A percentile compares a stretch with the other conserved stretches of the same genome.
Evolutionary conservation across 2,888 invertebrate species (phyloP).

Genomic region (Dasypolia templi): DNA sequence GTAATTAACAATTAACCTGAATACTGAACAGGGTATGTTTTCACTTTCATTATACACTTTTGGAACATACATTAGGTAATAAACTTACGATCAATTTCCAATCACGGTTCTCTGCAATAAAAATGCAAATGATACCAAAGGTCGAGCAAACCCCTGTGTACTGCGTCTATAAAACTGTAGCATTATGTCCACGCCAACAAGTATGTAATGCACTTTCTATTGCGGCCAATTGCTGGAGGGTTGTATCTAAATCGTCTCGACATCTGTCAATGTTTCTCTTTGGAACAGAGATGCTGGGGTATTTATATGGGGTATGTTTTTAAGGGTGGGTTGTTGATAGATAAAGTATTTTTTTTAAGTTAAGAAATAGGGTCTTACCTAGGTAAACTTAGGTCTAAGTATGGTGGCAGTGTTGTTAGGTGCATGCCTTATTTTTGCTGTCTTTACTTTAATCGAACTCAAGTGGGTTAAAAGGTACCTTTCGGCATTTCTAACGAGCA

Average conservation of each 20-base stretch:
- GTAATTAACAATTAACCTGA: too few relatives aligned
- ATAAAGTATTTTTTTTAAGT: too few relatives aligned
- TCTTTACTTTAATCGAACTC: not conserved
- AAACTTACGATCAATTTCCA: constrained; percentile 59
- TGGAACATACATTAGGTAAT: not conserved
- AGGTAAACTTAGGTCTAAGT: not conserved
- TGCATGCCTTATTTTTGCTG: not conserved
- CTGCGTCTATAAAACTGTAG: constrained; percentile 52
- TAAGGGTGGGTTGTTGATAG: not conserved
- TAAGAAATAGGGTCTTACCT: not conserved
- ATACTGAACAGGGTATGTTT: not conserved
- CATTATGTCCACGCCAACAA: constrained; percentile 53
- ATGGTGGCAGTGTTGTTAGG: too few relatives aligned
- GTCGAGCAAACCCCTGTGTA: constrained; percentile 41
- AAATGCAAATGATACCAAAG: constrained; percentile 63
- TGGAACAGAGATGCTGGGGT: not conserved
- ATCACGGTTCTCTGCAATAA: constrained; percentile 58
- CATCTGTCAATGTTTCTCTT: constrained; percentile 70
- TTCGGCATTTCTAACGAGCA: not conserved
- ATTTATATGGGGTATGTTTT: not conserved
- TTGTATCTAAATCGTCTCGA: constrained; percentile 65
- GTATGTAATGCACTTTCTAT: constrained; percentile 71
- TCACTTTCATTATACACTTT: not conserved
- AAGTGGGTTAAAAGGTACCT: not conserved
- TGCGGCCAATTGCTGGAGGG: constrained; percentile 68